phyloP scores from a whole-genome alignment of 35 echinoderm and acorn worm genomes.

The Patiria miniata region DNA sequence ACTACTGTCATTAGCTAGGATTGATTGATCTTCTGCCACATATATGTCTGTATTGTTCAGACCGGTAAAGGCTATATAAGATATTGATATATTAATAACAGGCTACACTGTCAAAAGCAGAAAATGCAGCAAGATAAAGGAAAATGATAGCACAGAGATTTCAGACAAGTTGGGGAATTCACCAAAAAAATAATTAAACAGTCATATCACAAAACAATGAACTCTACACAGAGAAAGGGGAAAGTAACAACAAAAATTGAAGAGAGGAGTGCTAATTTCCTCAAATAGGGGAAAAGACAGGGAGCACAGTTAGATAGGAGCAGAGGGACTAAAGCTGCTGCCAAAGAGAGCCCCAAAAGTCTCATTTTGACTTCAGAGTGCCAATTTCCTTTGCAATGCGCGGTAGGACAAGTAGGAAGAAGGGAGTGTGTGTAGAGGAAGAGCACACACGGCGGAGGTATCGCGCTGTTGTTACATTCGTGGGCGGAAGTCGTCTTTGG shows the following conservation, averaged over 20 bases:
- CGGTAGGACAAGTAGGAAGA: background rate
- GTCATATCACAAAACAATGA: too few species aligned
- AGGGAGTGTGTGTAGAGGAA: background rate
- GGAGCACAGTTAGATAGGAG: background rate
- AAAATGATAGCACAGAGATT: too few species aligned
- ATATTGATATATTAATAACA: too few species aligned
- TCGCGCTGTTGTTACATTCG: background rate
- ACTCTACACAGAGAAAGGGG: background rate
- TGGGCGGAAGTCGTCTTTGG: conserved; percentile 5
- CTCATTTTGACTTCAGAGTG: conserved; percentile 22
- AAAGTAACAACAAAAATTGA: background rate
- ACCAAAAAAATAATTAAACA: too few species aligned
- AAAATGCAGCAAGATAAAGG: too few species aligned
- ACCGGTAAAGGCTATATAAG: too few species aligned
- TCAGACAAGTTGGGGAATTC: too few species aligned
- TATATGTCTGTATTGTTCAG: too few species aligned
- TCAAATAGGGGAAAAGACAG: background rate
- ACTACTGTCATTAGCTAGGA: too few species aligned
- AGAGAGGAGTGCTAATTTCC: background rate
- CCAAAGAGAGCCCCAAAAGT: background rate
- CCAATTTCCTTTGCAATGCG: conserved; percentile 16
- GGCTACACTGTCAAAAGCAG: too few species aligned
- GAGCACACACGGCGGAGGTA: background rate
- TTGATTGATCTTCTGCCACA: too few species aligned
- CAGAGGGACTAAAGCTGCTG: background rate